Evolutionary conservation across 2,888 invertebrate genomes (phyloP).

Genomic region (Cabera pusaria): DNA sequence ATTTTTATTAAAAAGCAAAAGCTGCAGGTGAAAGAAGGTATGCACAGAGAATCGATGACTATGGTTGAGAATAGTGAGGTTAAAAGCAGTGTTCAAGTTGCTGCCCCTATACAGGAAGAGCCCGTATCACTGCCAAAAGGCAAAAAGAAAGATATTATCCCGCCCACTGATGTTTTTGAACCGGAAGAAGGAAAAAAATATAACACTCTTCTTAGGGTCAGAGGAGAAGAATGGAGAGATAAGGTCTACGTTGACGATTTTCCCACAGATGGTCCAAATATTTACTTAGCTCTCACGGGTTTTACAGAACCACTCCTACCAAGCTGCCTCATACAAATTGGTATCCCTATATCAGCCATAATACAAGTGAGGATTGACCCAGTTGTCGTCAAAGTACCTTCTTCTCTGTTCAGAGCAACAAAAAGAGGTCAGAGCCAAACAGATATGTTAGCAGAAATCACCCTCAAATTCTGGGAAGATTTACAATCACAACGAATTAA

Average conservation of each 20-base stretch:
- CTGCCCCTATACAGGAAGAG: slow-evolving; percentile 36
- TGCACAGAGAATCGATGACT: slow-evolving; percentile 60
- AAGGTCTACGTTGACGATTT: slow-evolving; percentile 79
- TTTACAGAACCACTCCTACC: slow-evolving; percentile 66
- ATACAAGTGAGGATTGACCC: slow-evolving; percentile 69
- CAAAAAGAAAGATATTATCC: slow-evolving; percentile 53
- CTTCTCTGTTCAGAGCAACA: slow-evolving; percentile 48
- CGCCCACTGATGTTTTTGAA: slow-evolving; percentile 31
- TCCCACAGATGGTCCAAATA: slow-evolving; percentile 77
- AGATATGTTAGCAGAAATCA: slow-evolving; percentile 56
- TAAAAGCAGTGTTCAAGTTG: slow-evolving; percentile 53
- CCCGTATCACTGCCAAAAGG: slow-evolving; percentile 28
- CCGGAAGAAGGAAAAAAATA: slow-evolving; percentile 65
- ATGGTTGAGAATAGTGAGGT: slow-evolving; percentile 64
- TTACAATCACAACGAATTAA: slow-evolving; percentile 60
- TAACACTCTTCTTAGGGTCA: slow-evolving; percentile 70
- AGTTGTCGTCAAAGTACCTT: slow-evolving; percentile 45
- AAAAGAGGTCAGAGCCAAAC: slow-evolving; percentile 70
- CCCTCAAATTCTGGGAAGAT: slow-evolving; percentile 63
- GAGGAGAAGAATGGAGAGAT: slow-evolving; percentile 83
- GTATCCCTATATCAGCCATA: slow-evolving; percentile 64
- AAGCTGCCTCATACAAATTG: slow-evolving; percentile 57
- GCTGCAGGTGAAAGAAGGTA: slow-evolving; percentile 62
- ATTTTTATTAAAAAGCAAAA: slow-evolving; percentile 64
- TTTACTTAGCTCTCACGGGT: slow-evolving; percentile 80